These are phyloP conservation scores for Bos javanicus DNA, from an alignment of 2,113 vertebrate genomes.

Conservation along the genomic window DNA sequence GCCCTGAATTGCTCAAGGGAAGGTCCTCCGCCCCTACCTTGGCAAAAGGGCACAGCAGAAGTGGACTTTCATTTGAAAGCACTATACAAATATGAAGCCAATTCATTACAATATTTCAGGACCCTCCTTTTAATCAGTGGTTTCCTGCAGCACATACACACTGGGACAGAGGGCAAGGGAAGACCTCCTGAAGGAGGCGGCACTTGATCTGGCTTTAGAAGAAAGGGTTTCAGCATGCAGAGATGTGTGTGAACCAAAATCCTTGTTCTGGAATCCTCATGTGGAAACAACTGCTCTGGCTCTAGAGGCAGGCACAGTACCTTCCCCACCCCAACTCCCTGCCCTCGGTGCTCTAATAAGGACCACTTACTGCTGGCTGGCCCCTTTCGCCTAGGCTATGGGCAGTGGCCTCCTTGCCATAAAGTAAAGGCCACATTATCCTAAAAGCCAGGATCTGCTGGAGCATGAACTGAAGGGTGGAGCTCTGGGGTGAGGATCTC, in stretches of 20 bases:
- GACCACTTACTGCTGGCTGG: not conserved
- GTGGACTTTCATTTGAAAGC: not conserved
- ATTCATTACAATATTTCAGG: no score
- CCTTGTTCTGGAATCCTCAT: not conserved
- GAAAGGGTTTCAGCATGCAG: not conserved
- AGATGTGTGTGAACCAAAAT: not conserved
- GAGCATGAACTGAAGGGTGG: not conserved
- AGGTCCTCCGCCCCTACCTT: no score
- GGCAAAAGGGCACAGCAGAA: not conserved
- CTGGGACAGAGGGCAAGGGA: not conserved
- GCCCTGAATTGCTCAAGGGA: not conserved
- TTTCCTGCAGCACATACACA: not conserved
- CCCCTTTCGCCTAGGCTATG: not conserved
- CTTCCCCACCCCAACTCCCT: fast-evolving
- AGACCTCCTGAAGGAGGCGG: not conserved
- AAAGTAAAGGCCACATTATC: not conserved
- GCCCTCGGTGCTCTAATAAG: fast-evolving
- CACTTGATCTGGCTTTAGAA: not conserved
- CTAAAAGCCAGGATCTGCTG: not conserved
- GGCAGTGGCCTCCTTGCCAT: not conserved
- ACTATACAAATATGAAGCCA: not conserved
- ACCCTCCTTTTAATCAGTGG: not conserved
- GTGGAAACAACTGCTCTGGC: not conserved
- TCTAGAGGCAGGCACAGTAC: not conserved
- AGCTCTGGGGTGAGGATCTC: not conserved